Percentiles rank a stretch among this genome's conserved stretches.
Conservation (phyloP, 2,797 vertebrate species). For the Chiropotes sagulatus region DNA sequence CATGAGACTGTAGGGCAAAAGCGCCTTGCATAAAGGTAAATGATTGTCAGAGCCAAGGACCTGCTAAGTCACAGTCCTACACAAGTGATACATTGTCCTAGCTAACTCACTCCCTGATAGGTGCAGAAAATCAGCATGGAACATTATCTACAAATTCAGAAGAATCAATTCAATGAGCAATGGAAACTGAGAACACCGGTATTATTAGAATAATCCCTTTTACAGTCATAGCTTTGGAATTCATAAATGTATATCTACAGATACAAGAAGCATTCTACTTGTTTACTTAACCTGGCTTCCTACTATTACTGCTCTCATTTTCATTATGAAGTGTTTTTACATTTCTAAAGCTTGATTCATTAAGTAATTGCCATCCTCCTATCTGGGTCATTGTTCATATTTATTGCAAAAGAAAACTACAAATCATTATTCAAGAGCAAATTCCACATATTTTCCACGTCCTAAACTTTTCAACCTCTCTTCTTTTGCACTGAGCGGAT, state of each 20-base stretch:
- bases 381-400: slow-evolving; percentile 74
- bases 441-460: slow-evolving; percentile 76
- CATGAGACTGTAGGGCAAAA: background rate
- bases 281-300: slow-evolving; percentile 66
- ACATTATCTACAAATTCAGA: background rate
- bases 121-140: background rate
- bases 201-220: slow-evolving; percentile 3
- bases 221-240: slow-evolving; percentile 58
- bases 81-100: background rate
- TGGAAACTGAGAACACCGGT: background rate
- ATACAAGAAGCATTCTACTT: background rate
- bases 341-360: slow-evolving; percentile 75
- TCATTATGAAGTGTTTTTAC: slow-evolving; percentile 55
- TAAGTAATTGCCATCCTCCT: slow-evolving; percentile 67
- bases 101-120: background rate
- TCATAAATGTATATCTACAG: slow-evolving; percentile 50
- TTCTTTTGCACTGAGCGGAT: slow-evolving; percentile 45
- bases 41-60: slow-evolving; percentile 54
- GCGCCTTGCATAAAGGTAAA: slow-evolving; percentile 14
- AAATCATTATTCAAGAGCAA: slow-evolving; percentile 72
- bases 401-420: slow-evolving; percentile 78
- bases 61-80: background rate
- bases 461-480: slow-evolving; percentile 72
- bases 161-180: background rate
- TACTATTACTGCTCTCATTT: slow-evolving; percentile 56